A percentile compares a stretch with the other conserved stretches of the same genome.
Conservation (phyloP, 1,140 invertebrate genomes). For the Bombus sibiricus region DNA sequence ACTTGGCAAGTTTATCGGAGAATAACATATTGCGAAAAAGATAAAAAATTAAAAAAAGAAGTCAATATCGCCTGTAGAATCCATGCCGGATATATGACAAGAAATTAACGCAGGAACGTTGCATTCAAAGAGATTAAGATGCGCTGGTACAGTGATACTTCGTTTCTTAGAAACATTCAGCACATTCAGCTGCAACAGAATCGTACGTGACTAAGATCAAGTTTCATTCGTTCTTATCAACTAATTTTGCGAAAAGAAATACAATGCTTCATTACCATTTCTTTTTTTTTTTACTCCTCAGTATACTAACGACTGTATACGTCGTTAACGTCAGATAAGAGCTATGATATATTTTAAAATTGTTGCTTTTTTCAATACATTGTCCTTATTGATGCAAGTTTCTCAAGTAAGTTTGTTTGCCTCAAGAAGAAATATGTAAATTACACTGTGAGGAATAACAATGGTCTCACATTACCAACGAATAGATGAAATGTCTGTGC, state of each 20-base stretch:
- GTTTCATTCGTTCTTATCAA: conserved; percentile 60
- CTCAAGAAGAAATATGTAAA: background rate
- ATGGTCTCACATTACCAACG: background rate
- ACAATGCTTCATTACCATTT: background rate
- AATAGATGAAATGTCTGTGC: background rate
- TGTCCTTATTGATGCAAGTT: background rate
- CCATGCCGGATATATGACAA: conserved; percentile 3
- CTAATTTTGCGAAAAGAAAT: conserved; percentile 47
- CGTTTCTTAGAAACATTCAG: conserved; percentile 63
- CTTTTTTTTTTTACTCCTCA: background rate
- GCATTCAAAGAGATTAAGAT: conserved; percentile 13
- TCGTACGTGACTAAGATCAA: conserved; percentile 60
- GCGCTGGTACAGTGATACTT: conserved; percentile 48
- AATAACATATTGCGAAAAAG: background rate
- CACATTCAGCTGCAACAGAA: conserved; percentile 32
- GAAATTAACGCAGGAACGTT: background rate
- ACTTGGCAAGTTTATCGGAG: background rate
- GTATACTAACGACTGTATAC: background rate
- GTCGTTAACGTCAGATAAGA: background rate
- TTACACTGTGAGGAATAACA: background rate
- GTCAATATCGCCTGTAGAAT: background rate
- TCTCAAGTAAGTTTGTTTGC: background rate
- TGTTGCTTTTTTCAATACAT: background rate
- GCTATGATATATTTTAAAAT: background rate
- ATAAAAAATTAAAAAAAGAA: background rate